Evolutionary conservation across 2,797 vertebrate genomes (phyloP).

Genomic region (Paramormyrops hopkinsi): DNA sequence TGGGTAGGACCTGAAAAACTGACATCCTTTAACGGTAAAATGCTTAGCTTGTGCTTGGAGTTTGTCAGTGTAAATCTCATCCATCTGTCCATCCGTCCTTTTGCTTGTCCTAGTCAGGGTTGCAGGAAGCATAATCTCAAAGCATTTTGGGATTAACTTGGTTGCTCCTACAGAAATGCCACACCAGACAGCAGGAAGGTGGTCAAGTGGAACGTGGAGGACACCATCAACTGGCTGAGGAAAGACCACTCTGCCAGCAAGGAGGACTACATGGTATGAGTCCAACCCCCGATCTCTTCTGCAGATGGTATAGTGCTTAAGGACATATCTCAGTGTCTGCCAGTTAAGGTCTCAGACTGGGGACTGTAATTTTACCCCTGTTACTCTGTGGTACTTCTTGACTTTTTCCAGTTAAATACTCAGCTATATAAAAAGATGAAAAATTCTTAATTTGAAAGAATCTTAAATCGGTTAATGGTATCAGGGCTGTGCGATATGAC

Average conservation of each 20-base stretch:
- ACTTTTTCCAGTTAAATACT: background rate
- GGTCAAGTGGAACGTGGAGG: slow-evolving; percentile 97
- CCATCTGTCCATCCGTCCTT: background rate
- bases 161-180: slow-evolving; percentile 69
- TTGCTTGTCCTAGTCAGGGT: background rate
- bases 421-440: background rate
- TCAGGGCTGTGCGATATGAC: background rate
- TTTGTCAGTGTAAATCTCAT: background rate
- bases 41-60: background rate
- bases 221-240: slow-evolving; percentile 96
- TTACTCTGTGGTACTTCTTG: background rate
- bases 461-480: background rate
- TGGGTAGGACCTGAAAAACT: background rate
- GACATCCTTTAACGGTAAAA: background rate
- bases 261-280: slow-evolving; percentile 85
- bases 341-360: background rate
- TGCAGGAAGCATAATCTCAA: background rate
- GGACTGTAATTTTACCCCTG: background rate
- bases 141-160: background rate
- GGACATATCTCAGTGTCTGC: background rate
- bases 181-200: slow-evolving; percentile 93
- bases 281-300: background rate
- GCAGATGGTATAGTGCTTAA: background rate
- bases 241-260: slow-evolving; percentile 92
- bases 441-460: background rate